A percentile compares a stretch with the other conserved stretches of the same genome.
Conservation (phyloP, 2,113 vertebrate genomes). For the Neogobius melanostomus region DNA sequence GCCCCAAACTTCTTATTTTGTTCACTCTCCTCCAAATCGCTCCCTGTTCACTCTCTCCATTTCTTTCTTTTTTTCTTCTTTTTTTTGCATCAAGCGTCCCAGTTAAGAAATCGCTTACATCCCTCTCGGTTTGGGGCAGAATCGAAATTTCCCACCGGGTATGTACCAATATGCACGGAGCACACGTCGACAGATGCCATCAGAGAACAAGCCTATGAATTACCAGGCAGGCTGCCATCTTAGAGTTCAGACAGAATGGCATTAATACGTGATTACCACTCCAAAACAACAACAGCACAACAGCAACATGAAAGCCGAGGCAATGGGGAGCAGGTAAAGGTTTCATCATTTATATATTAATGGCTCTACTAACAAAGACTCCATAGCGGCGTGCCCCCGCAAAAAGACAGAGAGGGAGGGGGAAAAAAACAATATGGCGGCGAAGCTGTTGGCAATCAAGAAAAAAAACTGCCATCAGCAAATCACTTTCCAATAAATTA, state of each 20-base stretch:
- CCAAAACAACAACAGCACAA: slow-evolving; percentile 82
- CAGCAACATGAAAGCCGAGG: slow-evolving; percentile 84
- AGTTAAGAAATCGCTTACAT: slow-evolving; percentile 83
- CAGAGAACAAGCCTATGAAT: slow-evolving; percentile 85
- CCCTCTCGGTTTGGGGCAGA: slow-evolving; percentile 78
- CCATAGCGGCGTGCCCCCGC: slow-evolving; percentile 43
- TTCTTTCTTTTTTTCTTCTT: slow-evolving; percentile 46
- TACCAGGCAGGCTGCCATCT: slow-evolving; percentile 84
- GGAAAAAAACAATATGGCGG: slow-evolving; percentile 71
- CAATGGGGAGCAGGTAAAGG: slow-evolving; percentile 85
- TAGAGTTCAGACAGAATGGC: slow-evolving; percentile 83
- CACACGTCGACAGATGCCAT: slow-evolving; percentile 84
- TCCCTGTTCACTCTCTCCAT: slow-evolving; percentile 34
- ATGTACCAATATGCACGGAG: slow-evolving; percentile 83
- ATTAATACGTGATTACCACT: slow-evolving; percentile 83
- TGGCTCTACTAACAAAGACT: slow-evolving; percentile 82
- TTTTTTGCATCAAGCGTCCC: slow-evolving; percentile 75
- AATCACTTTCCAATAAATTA: slow-evolving; percentile 78
- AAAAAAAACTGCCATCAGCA: slow-evolving; percentile 73
- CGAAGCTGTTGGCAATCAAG: slow-evolving; percentile 71
- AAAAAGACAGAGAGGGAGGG: slow-evolving; percentile 8
- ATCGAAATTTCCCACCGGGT: slow-evolving; percentile 82
- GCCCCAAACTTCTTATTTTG: slow-evolving; percentile 62
- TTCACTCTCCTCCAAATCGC: slow-evolving; percentile 11
- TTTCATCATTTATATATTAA: slow-evolving; percentile 84